Evolutionary conservation across 2,888 invertebrate species (phyloP).

Genomic region (Rambutsinella grinnellia): DNA sequence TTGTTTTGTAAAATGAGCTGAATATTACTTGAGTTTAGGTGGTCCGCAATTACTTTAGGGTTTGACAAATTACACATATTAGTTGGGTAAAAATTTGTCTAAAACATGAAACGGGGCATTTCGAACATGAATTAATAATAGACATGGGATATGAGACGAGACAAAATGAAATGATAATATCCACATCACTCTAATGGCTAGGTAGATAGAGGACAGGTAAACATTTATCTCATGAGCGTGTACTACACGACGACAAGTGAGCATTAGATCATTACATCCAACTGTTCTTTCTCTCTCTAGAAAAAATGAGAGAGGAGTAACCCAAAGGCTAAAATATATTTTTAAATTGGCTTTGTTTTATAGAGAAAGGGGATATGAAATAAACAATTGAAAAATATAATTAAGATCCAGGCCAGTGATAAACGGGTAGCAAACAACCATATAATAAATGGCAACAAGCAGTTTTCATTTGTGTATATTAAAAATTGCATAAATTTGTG

Average conservation of each 20-base stretch:
- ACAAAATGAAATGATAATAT: too few relatives aligned
- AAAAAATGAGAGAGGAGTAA: too few relatives aligned
- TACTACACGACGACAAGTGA: constrained; percentile 56
- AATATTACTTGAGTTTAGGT: too few relatives aligned
- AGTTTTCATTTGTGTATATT: constrained; percentile 18
- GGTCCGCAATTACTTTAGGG: too few relatives aligned
- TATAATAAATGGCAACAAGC: constrained; percentile 51
- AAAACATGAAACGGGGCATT: constrained; percentile 44
- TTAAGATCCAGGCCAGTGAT: constrained; percentile 52
- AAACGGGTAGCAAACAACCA: constrained; percentile 10
- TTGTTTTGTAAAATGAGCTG: too few relatives aligned
- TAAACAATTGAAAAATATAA: constrained; percentile 58
- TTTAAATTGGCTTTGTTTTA: constrained; percentile 39
- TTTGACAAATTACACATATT: too few relatives aligned
- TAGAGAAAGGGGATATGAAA: constrained; percentile 1
- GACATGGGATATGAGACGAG: too few relatives aligned
- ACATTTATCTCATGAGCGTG: too few relatives aligned
- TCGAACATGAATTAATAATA: too few relatives aligned
- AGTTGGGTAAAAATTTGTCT: constrained; percentile 48
- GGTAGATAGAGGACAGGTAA: too few relatives aligned
- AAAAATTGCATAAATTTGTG: not conserved
- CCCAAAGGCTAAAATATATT: constrained; percentile 14
- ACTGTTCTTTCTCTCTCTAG: too few relatives aligned
- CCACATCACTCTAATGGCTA: too few relatives aligned
- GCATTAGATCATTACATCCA: constrained; percentile 58